Percentiles rank a stretch among this genome's conserved stretches.
phyloP scores from a whole-genome alignment of 2,113 vertebrate species.

The Ageneiosus marmoratus region DNA sequence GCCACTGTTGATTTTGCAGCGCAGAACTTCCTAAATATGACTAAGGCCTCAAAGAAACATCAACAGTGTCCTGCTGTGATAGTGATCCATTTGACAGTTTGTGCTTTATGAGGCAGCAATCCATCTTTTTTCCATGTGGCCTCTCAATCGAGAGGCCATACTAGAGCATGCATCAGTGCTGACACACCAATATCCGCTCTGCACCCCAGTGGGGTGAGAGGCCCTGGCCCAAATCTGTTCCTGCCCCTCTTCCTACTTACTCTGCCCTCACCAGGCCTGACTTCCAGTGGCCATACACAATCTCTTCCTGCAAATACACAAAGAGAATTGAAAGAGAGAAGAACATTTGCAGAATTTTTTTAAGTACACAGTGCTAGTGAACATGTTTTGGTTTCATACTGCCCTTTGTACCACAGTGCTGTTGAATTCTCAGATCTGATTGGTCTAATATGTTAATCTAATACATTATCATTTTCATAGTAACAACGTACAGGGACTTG shows the following conservation, averaged over 20 bases:
- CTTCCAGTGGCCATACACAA: conserved; percentile 67
- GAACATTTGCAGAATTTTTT: background rate
- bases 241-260: conserved; percentile 65
- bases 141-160: conserved; percentile 40
- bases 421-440: background rate
- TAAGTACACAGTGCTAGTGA: conserved; percentile 8
- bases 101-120: conserved; percentile 39
- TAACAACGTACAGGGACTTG: background rate
- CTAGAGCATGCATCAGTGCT: conserved; percentile 49
- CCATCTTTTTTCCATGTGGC: conserved; percentile 44
- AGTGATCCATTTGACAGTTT: conserved; percentile 36
- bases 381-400: conserved; percentile 18
- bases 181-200: conserved; percentile 71
- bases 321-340: conserved; percentile 45
- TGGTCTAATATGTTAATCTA: background rate
- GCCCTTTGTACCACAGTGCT: background rate
- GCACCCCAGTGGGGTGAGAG: conserved; percentile 67
- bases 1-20: conserved; percentile 19
- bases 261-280: conserved; percentile 55
- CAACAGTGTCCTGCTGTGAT: conserved; percentile 17
- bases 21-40: conserved; percentile 26
- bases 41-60: conserved; percentile 30
- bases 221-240: conserved; percentile 60
- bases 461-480: background rate
- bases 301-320: conserved; percentile 71